These are phyloP conservation scores for Thermophis baileyi DNA, from an alignment of 2,113 vertebrate species.

Conservation along the genomic window DNA sequence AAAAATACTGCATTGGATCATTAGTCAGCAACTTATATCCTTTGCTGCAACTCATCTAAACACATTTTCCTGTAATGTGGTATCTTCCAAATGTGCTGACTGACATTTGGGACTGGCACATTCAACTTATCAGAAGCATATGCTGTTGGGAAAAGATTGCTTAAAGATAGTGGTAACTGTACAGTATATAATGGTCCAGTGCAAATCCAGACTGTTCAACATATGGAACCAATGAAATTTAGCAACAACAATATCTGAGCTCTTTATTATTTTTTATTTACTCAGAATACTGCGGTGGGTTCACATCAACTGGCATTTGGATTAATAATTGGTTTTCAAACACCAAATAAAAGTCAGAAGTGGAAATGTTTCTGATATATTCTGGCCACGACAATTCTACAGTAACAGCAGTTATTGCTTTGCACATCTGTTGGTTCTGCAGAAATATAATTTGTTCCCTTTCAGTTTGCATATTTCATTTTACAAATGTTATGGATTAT, in stretches of 20 bases:
- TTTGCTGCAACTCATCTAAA: background rate
- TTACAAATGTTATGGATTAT: conserved; percentile 23
- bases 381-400: background rate
- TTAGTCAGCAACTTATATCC: background rate
- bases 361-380: conserved; percentile 23
- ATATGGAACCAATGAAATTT: background rate
- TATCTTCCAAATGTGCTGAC: background rate
- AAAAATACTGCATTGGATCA: background rate
- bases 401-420: conserved; percentile 8
- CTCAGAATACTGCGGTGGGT: background rate
- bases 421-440: background rate
- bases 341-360: conserved; percentile 25
- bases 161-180: background rate
- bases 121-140: background rate
- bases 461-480: background rate
- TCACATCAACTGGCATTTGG: background rate
- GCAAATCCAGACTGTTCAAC: background rate
- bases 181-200: background rate
- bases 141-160: background rate
- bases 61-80: background rate
- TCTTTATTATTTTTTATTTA: background rate
- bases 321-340: conserved; percentile 21
- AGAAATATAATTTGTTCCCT: conserved; percentile 19
- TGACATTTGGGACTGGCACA: background rate
- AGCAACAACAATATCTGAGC: background rate